Base-by-base conservation (phyloP, 2,888 invertebrate species). In the Aphrophora alni region DNA sequence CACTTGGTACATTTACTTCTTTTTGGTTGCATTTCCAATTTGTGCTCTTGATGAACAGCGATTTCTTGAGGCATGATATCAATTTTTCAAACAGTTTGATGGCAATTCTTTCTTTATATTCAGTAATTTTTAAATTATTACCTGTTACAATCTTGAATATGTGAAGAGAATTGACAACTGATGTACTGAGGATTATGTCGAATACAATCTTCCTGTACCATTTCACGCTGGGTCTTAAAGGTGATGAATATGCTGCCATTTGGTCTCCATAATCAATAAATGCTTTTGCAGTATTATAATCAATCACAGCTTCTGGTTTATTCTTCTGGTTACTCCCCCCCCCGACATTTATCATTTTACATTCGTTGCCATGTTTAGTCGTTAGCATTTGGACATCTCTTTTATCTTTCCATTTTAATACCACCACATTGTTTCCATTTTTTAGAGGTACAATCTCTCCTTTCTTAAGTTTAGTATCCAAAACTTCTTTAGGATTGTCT, bases 291-390 rank as follows among this genome's bases (percentile, higher is more conserved):
- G 12, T 12, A 44, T 78, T 78, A 28, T 78, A 78, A 24, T 78
- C 72, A 5, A 80, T 26, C 5, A 80, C 75, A 3, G 38, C 75
- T n/a, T 74, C 75, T 21, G 80, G 85, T 78, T 84, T 86, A 1
- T 14, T 44, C 44, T 44, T 44, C 44, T 44, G 12, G 10, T 44
- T 44, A n/a, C 38, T 24, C 28, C 76, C 21, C 59, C 69, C n/a
- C 59, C n/a, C n/a, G n/a, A 21, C 24, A 21, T 75, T 21, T 21
- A 51, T 25, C n/a, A n/a, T 71, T 21, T 17, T 27, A 25, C 72
- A 72, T 24, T n/a, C 44, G 3, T 14, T 25, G 5, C 78, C 78
- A 33, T 77, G 69, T 71, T 77, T 77, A 26, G 76, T 80, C 1
- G 80, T 68, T 14, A 80, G 75, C 75, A 80, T 75, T 78, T n/a